Conservation (phyloP, 2,888 invertebrate species). For the Ypsolopha sequella region DNA sequence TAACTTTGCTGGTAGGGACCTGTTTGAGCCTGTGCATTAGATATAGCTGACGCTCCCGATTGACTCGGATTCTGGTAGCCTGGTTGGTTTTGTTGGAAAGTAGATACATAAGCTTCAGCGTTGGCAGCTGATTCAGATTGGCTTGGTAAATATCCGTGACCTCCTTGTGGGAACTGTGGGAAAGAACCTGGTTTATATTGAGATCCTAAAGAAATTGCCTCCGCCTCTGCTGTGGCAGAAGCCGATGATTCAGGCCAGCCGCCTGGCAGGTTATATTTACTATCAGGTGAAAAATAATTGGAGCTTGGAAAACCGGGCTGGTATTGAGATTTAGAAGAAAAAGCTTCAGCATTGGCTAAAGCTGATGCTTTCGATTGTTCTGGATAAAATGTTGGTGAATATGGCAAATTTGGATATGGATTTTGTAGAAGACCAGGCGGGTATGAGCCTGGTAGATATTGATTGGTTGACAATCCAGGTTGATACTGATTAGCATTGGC, state of each 20-base stretch:
- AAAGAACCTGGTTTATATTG: neutral
- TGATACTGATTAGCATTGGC: neutral
- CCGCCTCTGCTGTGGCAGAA: neutral
- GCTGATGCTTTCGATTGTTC: constrained; percentile 2
- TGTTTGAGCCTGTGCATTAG: no score
- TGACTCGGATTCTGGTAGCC: no score
- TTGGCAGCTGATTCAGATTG: neutral
- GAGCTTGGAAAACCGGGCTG: neutral
- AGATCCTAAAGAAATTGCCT: neutral
- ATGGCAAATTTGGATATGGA: neutral
- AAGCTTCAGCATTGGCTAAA: constrained; percentile 5
- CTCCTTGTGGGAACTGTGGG: neutral
- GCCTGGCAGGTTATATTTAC: no score
- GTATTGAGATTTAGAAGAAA: neutral
- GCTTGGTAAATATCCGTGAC: neutral
- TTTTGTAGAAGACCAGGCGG: neutral
- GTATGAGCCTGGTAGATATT: neutral
- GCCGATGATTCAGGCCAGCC: neutral
- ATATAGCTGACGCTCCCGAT: no score
- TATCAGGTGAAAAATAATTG: no score
- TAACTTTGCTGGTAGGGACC: no score
- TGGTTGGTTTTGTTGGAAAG: no score
- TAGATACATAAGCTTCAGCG: neutral
- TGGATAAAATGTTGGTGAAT: neutral
- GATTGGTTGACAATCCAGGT: neutral